Conservation (phyloP, 2,797 vertebrate species). For the Rhinella marina region DNA sequence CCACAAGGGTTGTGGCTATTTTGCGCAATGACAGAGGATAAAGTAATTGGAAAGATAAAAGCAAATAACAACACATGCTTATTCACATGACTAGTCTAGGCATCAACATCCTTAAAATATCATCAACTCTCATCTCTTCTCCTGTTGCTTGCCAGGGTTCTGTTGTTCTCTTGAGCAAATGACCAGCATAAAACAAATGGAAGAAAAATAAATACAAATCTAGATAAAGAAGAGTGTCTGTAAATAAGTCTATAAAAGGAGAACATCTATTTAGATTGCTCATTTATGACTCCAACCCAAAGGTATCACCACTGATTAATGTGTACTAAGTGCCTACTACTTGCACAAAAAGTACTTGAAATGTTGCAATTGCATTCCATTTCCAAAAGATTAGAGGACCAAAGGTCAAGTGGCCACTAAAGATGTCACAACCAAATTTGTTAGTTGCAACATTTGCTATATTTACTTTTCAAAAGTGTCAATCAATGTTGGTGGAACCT, state of each 20-base stretch:
- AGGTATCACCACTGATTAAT: not conserved
- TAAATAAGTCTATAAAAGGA: not conserved
- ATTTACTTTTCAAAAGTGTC: not conserved
- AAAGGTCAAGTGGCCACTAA: conserved; percentile 26
- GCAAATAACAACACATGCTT: not conserved
- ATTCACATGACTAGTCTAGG: not conserved
- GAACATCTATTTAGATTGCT: not conserved
- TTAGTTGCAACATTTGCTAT: conserved; percentile 20
- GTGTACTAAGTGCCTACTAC: not conserved
- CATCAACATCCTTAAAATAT: not conserved
- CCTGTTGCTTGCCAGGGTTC: not conserved
- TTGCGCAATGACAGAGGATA: not conserved
- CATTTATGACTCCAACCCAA: not conserved
- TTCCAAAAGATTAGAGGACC: conserved; percentile 13
- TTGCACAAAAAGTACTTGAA: conserved; percentile 17
- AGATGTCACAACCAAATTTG: not conserved
- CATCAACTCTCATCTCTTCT: not conserved
- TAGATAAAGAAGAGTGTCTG: not conserved
- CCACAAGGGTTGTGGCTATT: not conserved
- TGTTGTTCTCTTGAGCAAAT: not conserved
- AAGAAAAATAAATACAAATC: not conserved
- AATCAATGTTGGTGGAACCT: not conserved
- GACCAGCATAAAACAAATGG: not conserved
- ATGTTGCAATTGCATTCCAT: conserved; percentile 11
- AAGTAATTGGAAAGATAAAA: not conserved